Evolutionary conservation across 2,888 invertebrate genomes (phyloP).

Genomic region (Pterobdella sp.): DNA sequence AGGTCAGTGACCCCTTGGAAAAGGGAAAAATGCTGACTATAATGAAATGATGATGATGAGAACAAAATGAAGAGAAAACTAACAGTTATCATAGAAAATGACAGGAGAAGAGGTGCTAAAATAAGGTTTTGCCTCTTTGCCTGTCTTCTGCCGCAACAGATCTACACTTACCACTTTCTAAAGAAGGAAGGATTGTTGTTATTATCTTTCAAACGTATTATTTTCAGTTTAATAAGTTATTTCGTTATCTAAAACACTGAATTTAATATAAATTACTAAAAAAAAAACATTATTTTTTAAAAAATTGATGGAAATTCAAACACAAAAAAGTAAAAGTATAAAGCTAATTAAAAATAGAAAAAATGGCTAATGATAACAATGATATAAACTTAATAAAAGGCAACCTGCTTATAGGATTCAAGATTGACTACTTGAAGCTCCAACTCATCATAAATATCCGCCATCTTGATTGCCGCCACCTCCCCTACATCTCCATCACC

Average conservation of each 20-base stretch:
- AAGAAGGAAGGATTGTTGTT: slow-evolving; percentile 21
- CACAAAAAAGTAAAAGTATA: too few relatives aligned
- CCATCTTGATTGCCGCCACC: background rate
- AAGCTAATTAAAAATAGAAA: too few relatives aligned
- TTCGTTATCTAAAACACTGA: too few relatives aligned
- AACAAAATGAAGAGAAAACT: slow-evolving; percentile 25
- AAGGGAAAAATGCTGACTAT: too few relatives aligned
- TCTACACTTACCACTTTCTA: slow-evolving; percentile 40
- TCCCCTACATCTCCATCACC: background rate
- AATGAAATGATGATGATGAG: too few relatives aligned
- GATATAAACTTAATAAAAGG: too few relatives aligned
- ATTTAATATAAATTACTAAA: too few relatives aligned
- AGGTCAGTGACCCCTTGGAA: too few relatives aligned
- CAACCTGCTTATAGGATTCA: background rate
- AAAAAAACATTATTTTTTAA: too few relatives aligned
- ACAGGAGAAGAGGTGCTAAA: slow-evolving; percentile 41
- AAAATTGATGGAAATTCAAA: too few relatives aligned
- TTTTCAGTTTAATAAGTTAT: background rate
- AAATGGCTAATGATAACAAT: too few relatives aligned
- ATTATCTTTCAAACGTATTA: background rate
- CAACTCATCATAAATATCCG: background rate
- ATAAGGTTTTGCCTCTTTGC: slow-evolving; percentile 28
- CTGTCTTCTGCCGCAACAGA: slow-evolving; percentile 36
- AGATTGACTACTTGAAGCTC: background rate
- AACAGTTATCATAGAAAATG: slow-evolving; percentile 42